Percentiles rank a stretch among this genome's conserved stretches.
These are phyloP conservation scores for Zaprionus ghesquierei DNA, from an alignment of 1,140 invertebrate genomes.

Conservation along the genomic window DNA sequence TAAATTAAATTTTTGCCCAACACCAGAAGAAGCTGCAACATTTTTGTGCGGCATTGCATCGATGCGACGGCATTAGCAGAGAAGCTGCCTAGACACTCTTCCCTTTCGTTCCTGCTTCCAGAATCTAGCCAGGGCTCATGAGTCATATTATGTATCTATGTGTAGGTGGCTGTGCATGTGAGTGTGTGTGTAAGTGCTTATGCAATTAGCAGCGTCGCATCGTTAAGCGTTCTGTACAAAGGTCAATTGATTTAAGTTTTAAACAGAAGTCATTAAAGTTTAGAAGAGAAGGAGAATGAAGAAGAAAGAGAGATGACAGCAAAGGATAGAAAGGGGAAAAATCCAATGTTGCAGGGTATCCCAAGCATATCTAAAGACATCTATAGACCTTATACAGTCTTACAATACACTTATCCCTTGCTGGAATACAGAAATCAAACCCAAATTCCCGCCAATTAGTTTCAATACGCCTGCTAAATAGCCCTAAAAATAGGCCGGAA, in stretches of 20 bases:
- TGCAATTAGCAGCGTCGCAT: conserved; percentile 68
- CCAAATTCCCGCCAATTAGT: neutral
- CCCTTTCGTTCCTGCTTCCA: neutral
- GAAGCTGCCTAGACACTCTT: conserved; percentile 13
- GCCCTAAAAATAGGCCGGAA: neutral
- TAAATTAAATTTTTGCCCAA: conserved; percentile 81
- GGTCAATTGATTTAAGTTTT: conserved; percentile 72
- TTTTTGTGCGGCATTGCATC: conserved; percentile 79
- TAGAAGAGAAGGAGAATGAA: conserved; percentile 35
- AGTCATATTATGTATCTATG: too few species aligned
- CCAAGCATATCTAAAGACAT: too few species aligned
- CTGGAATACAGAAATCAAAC: neutral
- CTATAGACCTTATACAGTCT: too few species aligned
- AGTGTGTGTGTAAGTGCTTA: conserved; percentile 4
- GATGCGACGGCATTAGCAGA: conserved; percentile 74
- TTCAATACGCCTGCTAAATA: neutral
- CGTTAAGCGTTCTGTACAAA: conserved; percentile 65
- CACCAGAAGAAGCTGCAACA: conserved; percentile 77
- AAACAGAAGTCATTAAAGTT: conserved; percentile 62
- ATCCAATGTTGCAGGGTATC: neutral
- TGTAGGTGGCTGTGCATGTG: conserved; percentile 38
- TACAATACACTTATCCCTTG: too few species aligned
- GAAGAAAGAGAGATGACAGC: neutral
- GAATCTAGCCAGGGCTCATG: conserved; percentile 58
- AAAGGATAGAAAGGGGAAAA: neutral